Evolutionary conservation across 2,797 vertebrate species (phyloP).

Genomic region (Chaetophractus vellerosus): DNA sequence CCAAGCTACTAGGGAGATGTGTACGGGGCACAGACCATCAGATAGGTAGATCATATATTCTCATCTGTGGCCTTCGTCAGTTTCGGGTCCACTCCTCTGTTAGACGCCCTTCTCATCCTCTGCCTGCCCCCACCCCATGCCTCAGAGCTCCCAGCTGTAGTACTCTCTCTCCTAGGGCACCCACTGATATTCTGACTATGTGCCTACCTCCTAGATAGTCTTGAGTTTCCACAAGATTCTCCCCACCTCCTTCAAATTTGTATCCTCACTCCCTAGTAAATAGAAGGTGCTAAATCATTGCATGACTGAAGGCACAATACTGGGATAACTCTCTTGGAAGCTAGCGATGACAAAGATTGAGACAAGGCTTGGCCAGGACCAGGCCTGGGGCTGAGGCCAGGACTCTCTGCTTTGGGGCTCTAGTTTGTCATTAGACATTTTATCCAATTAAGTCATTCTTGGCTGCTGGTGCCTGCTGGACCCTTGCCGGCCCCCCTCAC

Average conservation of each 20-base stretch:
- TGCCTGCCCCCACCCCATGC: background rate
- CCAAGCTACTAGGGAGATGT: background rate
- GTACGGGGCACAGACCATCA: background rate
- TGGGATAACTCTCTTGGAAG: conserved; percentile 1
- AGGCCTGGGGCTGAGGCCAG: conserved; percentile 65
- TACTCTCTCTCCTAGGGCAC: background rate
- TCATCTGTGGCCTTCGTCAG: background rate
- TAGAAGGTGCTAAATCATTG: conserved; percentile 23
- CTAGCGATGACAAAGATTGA: conserved; percentile 59
- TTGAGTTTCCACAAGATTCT: background rate
- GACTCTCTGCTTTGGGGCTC: conserved; percentile 41
- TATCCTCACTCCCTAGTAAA: background rate
- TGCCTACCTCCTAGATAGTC: background rate
- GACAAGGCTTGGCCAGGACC: conserved; percentile 47
- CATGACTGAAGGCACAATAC: background rate
- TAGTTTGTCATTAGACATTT: conserved; percentile 81
- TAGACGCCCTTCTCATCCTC: background rate
- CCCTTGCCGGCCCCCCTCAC: conserved; percentile 60
- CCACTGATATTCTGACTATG: background rate
- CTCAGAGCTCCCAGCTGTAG: background rate
- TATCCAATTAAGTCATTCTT: conserved; percentile 85
- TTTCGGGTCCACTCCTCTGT: background rate
- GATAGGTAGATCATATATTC: background rate
- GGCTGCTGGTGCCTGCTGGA: conserved; percentile 72
- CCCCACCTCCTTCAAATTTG: background rate